Base-by-base conservation (phyloP, 2,797 vertebrate species). In the Rhinogobio ventralis region DNA sequence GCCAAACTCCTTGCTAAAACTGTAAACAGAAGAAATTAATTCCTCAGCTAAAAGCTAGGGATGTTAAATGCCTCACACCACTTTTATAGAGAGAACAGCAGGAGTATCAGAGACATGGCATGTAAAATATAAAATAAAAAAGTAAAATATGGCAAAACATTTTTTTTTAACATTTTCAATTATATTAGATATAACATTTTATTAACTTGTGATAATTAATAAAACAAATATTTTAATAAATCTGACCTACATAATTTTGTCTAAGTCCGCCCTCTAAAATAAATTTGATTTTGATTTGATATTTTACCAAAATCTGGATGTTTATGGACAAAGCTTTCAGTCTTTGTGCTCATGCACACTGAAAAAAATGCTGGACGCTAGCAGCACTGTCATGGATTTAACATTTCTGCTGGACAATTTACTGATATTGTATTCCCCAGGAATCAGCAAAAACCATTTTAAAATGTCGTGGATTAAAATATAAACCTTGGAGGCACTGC, bases 391-490 rank as follows among this genome's bases (percentile, higher is more conserved):
- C 23, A 76, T 42, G 14, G 17, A 60, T 60, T 82, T 73, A 1
- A 62, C 68, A 62, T 33, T 64, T 66, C 17, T 74, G 7, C 30
- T 25, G 15, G 51, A 33, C 20, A 73, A 19, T 60, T 19, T 57
- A n/a, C 53, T 23, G 19, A 82, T 46, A 46, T 57, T 30, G 46
- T 74, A 42, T 49, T 33, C 69, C 25, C 45, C 55, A 51, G 42
- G 20, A 36, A 74, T 74, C 42, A 74, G 36, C 69, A 0, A 66
- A 36, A 75, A 53, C 0, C 7, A 1, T 66, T 82, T 66, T 20
- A 53, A 75, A 66, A 66, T n/a, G 1, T 45, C 13, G 46, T 72
- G 9, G 25, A 73, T 82, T 74, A 51, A 33, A 53, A 75, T 49
- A 39, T 66, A 66, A 51, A 51, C 69, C 57, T 71, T 33, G 42